Percentiles rank a stretch among this genome's conserved stretches.
These are phyloP conservation scores for Steatocranus sp. DNA, from an alignment of 2,797 vertebrate species.

Conservation along the genomic window DNA sequence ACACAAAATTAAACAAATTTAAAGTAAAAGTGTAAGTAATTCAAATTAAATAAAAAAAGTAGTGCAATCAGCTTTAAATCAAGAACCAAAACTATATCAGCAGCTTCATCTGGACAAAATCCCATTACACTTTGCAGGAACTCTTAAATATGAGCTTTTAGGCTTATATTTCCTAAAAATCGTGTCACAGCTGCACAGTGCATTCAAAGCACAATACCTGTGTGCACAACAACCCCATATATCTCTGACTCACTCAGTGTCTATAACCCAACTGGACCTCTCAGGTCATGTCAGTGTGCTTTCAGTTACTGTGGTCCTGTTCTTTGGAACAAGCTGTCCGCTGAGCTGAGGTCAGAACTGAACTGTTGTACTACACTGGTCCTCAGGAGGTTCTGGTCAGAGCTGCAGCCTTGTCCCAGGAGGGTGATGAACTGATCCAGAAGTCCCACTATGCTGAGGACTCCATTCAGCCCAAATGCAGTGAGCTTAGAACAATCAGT, in stretches of 20 bases:
- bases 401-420: slow-evolving; percentile 75
- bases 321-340: background rate
- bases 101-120: background rate
- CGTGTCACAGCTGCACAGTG: background rate
- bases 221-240: background rate
- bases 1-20: background rate
- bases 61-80: background rate
- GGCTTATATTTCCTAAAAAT: background rate
- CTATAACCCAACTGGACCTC: background rate
- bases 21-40: background rate
- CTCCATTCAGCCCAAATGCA: slow-evolving; percentile 91
- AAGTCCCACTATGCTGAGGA: slow-evolving; percentile 92
- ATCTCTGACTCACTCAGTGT: background rate
- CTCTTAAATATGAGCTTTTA: background rate
- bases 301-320: background rate
- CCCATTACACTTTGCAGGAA: background rate
- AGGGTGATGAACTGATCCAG: slow-evolving; percentile 84
- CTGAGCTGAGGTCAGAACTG: background rate
- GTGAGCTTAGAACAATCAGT: slow-evolving; percentile 80
- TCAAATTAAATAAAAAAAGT: background rate
- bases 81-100: background rate
- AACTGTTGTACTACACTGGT: background rate
- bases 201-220: background rate
- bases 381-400: slow-evolving; percentile 80
- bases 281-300: background rate